Base-by-base conservation (phyloP, 2,888 invertebrate genomes). In the Ormia ochracea region DNA sequence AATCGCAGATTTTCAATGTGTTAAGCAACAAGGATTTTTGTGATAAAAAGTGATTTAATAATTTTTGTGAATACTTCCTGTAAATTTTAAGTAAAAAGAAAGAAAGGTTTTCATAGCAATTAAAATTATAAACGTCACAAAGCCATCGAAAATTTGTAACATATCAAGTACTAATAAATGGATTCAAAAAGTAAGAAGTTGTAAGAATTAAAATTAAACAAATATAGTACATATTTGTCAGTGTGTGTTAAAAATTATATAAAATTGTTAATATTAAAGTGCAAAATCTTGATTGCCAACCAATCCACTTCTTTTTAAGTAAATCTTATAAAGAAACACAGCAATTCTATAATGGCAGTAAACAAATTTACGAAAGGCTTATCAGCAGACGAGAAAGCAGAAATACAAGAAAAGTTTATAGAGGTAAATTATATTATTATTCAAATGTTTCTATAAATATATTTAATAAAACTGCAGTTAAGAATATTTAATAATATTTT, bases 361-460 rank as follows among this genome's bases (percentile, higher is more conserved):
- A 89, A 88, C 78, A 89, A 88, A 86, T 86, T 89, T 75, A 87
- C 87, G 76, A 89, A 89, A 86, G 88, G 86, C 76, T 84, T 90
- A 72, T 89, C 90, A 68, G 86, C 84, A 75, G 94, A 95, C 87
- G 94, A 95, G 90, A 92, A 92, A 85, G 90, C 92, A 81, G 95
- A 95, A 90, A 93, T 95, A 86, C 92, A 92, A 86, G 94, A 94
- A 90, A 94, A 94, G 88, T 95, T 95, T 88, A 91, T 91, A 85
- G 92, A 93, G 91, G 95, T 95, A 91, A 56, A 5, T 54, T 50
- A 19, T 19, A 2, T 19, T 10, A 45, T n/a, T 26, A 1, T 5
- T 3, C n/a, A 9, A 7, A 33, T 31, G 5, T 38, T 14, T 28
- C 6, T 50, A 19, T 14, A 31, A 19, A 10, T 1, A 31, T 54